Conservation (phyloP, 2,888 invertebrate species). For the Ellobium chinense region DNA sequence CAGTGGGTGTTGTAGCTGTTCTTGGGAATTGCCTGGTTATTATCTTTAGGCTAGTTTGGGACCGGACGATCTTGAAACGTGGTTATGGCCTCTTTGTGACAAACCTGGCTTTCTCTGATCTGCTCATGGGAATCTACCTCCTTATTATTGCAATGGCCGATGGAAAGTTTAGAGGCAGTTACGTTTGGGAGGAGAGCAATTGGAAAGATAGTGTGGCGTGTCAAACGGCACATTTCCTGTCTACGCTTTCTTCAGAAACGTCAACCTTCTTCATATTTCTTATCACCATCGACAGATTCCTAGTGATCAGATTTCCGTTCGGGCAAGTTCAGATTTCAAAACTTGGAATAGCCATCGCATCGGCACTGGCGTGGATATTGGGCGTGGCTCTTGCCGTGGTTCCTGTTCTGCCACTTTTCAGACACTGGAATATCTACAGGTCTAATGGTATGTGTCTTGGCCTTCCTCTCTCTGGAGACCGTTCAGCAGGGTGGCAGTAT, state of each 20-base stretch:
- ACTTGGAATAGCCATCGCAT: background rate
- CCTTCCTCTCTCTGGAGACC: background rate
- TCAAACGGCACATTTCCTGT: conserved; percentile 38
- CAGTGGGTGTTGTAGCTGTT: conserved; percentile 52
- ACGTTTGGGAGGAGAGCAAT: conserved; percentile 29
- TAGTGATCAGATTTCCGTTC: background rate
- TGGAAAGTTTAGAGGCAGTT: conserved; percentile 54
- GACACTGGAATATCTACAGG: background rate
- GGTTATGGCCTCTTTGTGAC: conserved; percentile 23
- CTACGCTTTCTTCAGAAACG: background rate
- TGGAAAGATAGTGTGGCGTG: background rate
- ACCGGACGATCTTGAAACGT: conserved; percentile 52
- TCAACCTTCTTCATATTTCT: conserved; percentile 2
- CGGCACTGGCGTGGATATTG: background rate
- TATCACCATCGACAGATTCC: conserved; percentile 7
- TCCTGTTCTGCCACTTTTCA: background rate
- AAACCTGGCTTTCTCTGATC: conserved; percentile 51
- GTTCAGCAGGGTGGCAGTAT: background rate
- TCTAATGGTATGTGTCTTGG: conserved; percentile 2
- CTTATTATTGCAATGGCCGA: conserved; percentile 58
- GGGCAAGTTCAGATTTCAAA: background rate
- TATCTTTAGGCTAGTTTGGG: conserved; percentile 53
- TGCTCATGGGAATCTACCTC: conserved; percentile 60
- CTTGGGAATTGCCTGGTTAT: conserved; percentile 55
- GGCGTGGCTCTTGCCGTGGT: background rate